A percentile compares a stretch with the other conserved stretches of the same genome.
Conservation (phyloP, 2,888 invertebrate species). For the Zootermopsis nevadensis region DNA sequence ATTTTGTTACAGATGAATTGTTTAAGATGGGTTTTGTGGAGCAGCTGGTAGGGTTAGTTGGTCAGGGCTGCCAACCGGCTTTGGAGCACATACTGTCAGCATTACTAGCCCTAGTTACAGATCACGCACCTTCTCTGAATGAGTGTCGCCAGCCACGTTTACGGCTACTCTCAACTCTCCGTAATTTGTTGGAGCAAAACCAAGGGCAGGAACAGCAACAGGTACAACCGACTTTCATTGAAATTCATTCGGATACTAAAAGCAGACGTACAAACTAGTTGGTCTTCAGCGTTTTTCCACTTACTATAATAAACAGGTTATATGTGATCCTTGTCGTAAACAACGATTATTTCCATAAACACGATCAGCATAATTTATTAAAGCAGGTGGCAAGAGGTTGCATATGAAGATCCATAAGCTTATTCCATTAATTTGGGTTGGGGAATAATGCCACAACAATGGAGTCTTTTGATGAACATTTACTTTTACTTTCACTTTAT, state of each 20-base stretch:
- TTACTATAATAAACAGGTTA: too few relatives aligned
- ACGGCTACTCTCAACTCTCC: conserved; percentile 61
- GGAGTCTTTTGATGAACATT: too few relatives aligned
- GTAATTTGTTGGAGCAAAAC: conserved; percentile 60
- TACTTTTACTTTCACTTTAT: conserved; percentile 15
- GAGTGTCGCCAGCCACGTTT: conserved; percentile 64
- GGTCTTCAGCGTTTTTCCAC: too few relatives aligned
- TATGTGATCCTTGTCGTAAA: too few relatives aligned
- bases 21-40: conserved; percentile 55
- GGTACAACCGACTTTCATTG: conserved; percentile 54
- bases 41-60: conserved; percentile 53
- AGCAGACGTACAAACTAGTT: too few relatives aligned
- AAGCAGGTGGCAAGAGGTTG: too few relatives aligned
- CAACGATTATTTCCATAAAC: too few relatives aligned
- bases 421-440: too few relatives aligned
- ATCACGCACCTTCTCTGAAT: conserved; percentile 61
- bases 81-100: conserved; percentile 68
- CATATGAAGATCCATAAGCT: too few relatives aligned
- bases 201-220: conserved; percentile 63
- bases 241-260: neutral
- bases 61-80: conserved; percentile 57
- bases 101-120: conserved; percentile 63
- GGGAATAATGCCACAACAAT: too few relatives aligned
- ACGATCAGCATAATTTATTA: too few relatives aligned
- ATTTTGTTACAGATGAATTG: conserved; percentile 52